phyloP scores from a whole-genome alignment of 2,888 invertebrate genomes.

The Lasioglossum pauxillum region DNA sequence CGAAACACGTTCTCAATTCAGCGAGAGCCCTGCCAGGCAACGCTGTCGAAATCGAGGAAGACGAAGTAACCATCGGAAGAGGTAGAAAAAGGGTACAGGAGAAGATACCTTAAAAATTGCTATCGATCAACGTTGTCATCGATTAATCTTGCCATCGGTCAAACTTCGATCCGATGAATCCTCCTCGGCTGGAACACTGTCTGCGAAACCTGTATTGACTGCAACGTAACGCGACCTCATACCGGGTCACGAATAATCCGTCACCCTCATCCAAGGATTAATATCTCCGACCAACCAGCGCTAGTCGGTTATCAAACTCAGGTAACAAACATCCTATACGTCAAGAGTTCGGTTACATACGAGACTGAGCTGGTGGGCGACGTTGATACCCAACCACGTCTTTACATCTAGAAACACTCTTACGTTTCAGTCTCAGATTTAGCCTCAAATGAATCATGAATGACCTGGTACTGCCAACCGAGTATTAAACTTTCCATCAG shows the following conservation, averaged over 20 bases:
- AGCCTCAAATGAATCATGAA: neutral
- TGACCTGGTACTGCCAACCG: neutral
- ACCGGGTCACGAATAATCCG: conserved; percentile 1
- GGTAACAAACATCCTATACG: conserved; percentile 6
- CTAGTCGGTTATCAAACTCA: neutral
- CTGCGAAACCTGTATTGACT: neutral
- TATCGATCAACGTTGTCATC: neutral
- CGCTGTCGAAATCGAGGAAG: neutral
- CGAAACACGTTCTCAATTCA: neutral
- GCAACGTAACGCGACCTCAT: neutral
- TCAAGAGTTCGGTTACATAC: neutral
- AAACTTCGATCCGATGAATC: conserved; percentile 2
- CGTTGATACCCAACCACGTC: neutral
- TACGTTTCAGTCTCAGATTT: neutral
- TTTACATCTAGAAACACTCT: neutral
- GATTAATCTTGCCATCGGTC: conserved; percentile 7
- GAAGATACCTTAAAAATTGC: neutral
- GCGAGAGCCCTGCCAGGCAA: neutral
- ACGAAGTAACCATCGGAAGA: neutral
- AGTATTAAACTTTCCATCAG: neutral
- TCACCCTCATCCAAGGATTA: conserved; percentile 1
- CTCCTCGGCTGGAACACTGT: neutral
- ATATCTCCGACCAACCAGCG: neutral
- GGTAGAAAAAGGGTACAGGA: neutral
- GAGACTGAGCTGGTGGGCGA: neutral